These are phyloP conservation scores for Aphaenogaster ashmeadi DNA, from an alignment of 1,140 invertebrate genomes.

Conservation along the genomic window DNA sequence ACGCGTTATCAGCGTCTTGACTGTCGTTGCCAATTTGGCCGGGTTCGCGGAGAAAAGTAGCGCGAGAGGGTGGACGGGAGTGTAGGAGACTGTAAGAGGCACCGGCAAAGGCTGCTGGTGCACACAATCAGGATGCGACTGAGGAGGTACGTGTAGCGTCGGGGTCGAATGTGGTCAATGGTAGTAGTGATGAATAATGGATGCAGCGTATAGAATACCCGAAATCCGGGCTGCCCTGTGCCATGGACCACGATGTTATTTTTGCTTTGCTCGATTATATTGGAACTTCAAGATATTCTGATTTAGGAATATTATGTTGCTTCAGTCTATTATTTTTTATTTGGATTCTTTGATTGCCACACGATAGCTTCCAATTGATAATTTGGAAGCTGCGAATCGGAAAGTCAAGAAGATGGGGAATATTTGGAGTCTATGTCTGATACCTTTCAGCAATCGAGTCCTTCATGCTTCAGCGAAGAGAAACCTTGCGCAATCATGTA, in stretches of 20 bases:
- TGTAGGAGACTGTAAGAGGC: constrained; percentile 46
- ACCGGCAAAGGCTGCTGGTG: constrained; percentile 58
- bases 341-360: not conserved
- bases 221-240: constrained; percentile 74
- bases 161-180: constrained; percentile 67
- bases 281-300: not conserved
- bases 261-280: not conserved
- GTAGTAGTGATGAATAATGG: constrained; percentile 74
- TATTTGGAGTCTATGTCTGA: not conserved
- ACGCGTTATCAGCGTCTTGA: constrained; percentile 1
- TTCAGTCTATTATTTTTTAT: not conserved
- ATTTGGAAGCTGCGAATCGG: not conserved
- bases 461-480: not conserved
- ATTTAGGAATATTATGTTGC: not conserved
- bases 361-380: not conserved
- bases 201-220: not conserved
- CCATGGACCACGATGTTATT: constrained; percentile 64
- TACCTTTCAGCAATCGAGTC: not conserved
- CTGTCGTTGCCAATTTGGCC: not conserved
- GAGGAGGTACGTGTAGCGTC: constrained; percentile 78
- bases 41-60: constrained; percentile 60
- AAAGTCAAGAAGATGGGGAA: constrained; percentile 41
- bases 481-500: constrained; percentile 43
- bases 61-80: constrained; percentile 65
- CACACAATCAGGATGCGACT: constrained; percentile 78